Conservation (phyloP, 2,797 vertebrate genomes). For the Hapalemur alaotrensis region DNA sequence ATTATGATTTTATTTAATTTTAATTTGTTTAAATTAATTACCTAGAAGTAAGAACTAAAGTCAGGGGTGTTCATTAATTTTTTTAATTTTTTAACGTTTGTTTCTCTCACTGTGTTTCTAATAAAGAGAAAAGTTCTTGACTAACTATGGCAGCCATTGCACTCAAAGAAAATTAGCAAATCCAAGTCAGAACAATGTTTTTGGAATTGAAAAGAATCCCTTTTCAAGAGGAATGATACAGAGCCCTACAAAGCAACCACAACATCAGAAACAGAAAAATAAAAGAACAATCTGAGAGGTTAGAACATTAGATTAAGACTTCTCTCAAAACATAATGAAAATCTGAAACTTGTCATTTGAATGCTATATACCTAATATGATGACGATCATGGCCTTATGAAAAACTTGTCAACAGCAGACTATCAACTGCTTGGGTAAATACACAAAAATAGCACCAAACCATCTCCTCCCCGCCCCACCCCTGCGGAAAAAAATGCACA, state of each 20-base stretch:
- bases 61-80: background rate
- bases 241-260: background rate
- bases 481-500: background rate
- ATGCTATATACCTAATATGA: background rate
- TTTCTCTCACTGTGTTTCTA: background rate
- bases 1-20: slow-evolving; percentile 27
- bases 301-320: background rate
- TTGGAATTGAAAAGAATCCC: background rate
- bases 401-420: background rate
- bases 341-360: background rate
- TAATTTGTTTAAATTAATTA: slow-evolving; percentile 44
- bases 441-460: background rate
- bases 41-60: slow-evolving; percentile 22
- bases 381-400: background rate
- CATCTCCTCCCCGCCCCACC: background rate
- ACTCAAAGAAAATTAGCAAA: background rate
- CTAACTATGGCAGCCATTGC: background rate
- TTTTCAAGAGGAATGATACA: background rate
- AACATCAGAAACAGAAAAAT: background rate
- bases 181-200: background rate
- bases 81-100: background rate
- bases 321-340: slow-evolving; percentile 5
- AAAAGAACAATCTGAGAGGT: background rate
- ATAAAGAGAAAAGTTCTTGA: slow-evolving; percentile 3
- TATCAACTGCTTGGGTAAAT: background rate